Base-by-base conservation (phyloP, 2,113 vertebrate genomes). In the Cairina moschata region DNA sequence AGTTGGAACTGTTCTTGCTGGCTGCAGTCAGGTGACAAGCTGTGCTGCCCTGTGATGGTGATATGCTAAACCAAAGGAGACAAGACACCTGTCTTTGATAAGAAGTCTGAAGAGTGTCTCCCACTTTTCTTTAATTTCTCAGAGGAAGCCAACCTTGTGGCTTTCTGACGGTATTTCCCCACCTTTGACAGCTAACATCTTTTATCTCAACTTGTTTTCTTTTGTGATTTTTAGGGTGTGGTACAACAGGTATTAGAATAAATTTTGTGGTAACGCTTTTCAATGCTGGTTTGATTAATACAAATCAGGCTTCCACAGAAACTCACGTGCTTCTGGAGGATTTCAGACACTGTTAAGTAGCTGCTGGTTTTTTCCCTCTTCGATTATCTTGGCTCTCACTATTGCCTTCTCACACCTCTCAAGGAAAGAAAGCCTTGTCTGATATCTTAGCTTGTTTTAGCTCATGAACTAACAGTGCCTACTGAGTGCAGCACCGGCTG, bases 171-270 rank as follows among this genome's bases (percentile, higher is more conserved):
- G 81, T 69, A 56, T 90, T 90, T 86, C 62, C 76, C 82, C n/a
- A 42, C 81, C 46, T 96, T 86, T 92, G 69, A 56, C 77, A 81
- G 52, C 83, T 77, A 71, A 56, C 66, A n/a, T 10, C n/a, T 88
- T 87, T 92, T 88, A 88, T 89, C 83, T 92, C 34, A 32, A 48
- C 40, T 78, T 91, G 66, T 72, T 92, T 92, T 82, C 68, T 83
- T 90, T 52, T 96, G 44, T 85, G 92, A 38, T 72, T 87, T 91
- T 76, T 81, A 84, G 40, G 50, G 50, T 42, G 48, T 93, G 66
- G 50, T 65, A 25, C 8, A 5, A 60, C 67, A 72, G 14, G 18
- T 84, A 58, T 84, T 84, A 68, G 83, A 93, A 73, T 84, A 86
- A 93, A 89, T 90, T 65, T 76, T 95, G 59, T 68, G 69, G 82